A percentile compares a stretch with the other conserved stretches of the same genome.
Conservation (phyloP, 2,113 vertebrate species). For the Pterophyllum scalare region DNA sequence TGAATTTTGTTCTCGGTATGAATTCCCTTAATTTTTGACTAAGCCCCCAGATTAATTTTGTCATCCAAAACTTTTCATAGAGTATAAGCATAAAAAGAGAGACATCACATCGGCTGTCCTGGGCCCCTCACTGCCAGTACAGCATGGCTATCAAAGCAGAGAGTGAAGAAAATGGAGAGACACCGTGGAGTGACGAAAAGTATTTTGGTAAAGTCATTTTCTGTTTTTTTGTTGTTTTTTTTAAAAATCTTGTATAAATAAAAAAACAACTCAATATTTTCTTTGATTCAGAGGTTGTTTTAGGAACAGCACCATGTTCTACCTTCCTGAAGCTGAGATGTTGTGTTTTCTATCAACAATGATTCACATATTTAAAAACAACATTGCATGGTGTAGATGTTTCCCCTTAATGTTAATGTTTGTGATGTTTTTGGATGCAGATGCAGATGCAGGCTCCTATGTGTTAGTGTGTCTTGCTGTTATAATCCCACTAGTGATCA, state of each 20-base stretch:
- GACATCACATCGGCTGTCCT: fast-evolving
- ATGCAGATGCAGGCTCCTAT: fast-evolving
- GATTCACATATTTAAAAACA: neutral
- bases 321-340: neutral
- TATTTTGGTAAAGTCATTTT: constrained; percentile 36
- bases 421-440: neutral
- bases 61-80: neutral
- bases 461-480: fast-evolving
- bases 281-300: too few species aligned
- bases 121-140: neutral
- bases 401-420: neutral
- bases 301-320: too few species aligned
- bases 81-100: fast-evolving
- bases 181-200: fast-evolving
- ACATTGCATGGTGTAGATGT: neutral
- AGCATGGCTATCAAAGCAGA: neutral
- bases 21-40: neutral
- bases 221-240: neutral
- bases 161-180: fast-evolving
- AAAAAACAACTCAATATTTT: neutral
- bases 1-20: neutral
- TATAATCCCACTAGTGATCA: constrained; percentile 32
- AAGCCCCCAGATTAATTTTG: neutral
- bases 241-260: neutral
- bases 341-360: neutral